Evolutionary conservation across 2,888 invertebrate genomes (phyloP).

Genomic region (Anthophora plumipes): DNA sequence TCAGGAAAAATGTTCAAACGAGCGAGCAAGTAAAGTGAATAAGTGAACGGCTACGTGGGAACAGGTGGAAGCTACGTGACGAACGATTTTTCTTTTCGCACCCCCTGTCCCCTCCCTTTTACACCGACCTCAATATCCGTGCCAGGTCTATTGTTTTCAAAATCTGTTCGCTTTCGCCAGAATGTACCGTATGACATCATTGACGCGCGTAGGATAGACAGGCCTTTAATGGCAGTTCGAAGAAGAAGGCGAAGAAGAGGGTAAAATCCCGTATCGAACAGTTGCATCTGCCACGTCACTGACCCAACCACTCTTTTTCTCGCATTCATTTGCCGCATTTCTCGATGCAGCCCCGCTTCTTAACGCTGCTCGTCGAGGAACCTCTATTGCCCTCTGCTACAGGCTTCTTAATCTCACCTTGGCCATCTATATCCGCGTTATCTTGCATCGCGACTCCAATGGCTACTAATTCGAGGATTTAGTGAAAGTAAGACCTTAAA

Average conservation of each 20-base stretch:
- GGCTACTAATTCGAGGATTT: constrained; percentile 82
- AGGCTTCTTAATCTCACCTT: constrained; percentile 72
- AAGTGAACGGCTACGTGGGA: not conserved
- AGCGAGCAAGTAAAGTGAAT: too few species aligned
- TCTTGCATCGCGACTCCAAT: constrained; percentile 79
- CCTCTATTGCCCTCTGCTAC: constrained; percentile 12
- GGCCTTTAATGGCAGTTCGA: constrained; percentile 64
- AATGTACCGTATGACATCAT: constrained; percentile 49
- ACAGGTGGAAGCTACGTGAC: not conserved
- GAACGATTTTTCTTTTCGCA: not conserved
- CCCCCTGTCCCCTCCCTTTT: not conserved
- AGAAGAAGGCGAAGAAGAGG: constrained; percentile 69
- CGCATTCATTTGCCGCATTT: constrained; percentile 38
- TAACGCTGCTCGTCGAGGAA: constrained; percentile 17
- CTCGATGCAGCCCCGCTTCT: constrained; percentile 37
- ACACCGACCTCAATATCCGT: too few species aligned
- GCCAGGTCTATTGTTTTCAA: constrained; percentile 34
- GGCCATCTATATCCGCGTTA: constrained; percentile 79
- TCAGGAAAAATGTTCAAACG: too few species aligned
- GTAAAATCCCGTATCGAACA: constrained; percentile 75
- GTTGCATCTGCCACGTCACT: constrained; percentile 81
- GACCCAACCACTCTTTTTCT: constrained; percentile 67
- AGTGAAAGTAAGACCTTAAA: constrained; percentile 78
- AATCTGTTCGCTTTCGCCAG: constrained; percentile 33
- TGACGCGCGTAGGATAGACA: constrained; percentile 58